Evolutionary conservation across 2,888 invertebrate genomes (phyloP).

Genomic region (Stictocephala bisonia): DNA sequence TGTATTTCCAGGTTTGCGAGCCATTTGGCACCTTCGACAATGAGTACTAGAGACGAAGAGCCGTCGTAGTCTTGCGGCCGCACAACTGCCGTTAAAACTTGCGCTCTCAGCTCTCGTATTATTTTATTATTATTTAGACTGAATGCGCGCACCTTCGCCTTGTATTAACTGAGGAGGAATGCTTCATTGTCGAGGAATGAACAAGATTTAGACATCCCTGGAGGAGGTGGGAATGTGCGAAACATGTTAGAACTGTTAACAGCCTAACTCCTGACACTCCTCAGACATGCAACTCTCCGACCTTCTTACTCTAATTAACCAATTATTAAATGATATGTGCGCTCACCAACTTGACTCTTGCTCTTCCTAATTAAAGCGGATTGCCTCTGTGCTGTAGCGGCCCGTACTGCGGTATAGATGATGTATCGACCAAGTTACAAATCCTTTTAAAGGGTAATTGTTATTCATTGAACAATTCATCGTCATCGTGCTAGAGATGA

Average conservation of each 20-base stretch:
- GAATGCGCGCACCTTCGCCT: neutral
- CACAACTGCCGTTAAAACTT: conserved; percentile 20
- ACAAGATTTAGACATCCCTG: conserved; percentile 44
- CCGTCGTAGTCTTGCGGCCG: conserved; percentile 6
- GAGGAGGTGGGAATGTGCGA: conserved; percentile 15
- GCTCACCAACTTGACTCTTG: neutral
- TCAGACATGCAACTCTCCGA: neutral
- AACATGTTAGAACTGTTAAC: conserved; percentile 21
- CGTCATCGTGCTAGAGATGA: too few species aligned
- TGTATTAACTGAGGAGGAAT: conserved; percentile 40
- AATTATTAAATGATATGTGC: conserved; percentile 26
- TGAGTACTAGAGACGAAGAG: neutral
- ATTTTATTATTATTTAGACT: conserved; percentile 22
- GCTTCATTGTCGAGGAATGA: conserved; percentile 44
- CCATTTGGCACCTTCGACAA: too few species aligned
- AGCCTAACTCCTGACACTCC: conserved; percentile 12
- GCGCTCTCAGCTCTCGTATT: neutral
- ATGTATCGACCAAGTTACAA: too few species aligned
- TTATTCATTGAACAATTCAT: too few species aligned
- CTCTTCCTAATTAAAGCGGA: conserved; percentile 24
- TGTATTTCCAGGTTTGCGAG: too few species aligned
- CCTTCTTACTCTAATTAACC: conserved; percentile 24
- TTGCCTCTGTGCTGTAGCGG: too few species aligned
- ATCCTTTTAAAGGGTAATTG: too few species aligned
- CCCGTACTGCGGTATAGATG: too few species aligned